Percentiles rank a stretch among this genome's conserved stretches.
phyloP scores from a whole-genome alignment of 2,888 invertebrate species.

The Eristalis tenax region DNA sequence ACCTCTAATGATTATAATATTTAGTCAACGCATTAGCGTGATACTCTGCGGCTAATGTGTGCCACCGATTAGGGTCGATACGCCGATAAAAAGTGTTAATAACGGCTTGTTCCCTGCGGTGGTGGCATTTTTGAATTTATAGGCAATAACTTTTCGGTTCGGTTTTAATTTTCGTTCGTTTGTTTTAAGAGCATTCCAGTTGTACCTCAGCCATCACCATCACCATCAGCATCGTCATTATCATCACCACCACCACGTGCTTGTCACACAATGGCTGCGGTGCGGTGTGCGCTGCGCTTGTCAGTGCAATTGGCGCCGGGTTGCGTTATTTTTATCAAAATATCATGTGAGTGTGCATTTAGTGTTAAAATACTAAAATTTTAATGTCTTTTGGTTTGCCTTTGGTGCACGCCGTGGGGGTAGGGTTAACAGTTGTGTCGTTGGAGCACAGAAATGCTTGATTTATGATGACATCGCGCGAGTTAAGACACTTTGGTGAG shows the following conservation, averaged over 20 bases:
- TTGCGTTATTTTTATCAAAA: slow-evolving; percentile 68
- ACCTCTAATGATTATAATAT: slow-evolving; percentile 57
- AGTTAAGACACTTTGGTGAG: slow-evolving; percentile 65
- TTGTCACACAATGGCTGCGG: slow-evolving; percentile 24
- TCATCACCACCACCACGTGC: slow-evolving; percentile 44
- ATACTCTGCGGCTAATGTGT: slow-evolving; percentile 55
- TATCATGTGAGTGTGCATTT: slow-evolving; percentile 41
- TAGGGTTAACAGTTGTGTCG: slow-evolving; percentile 64
- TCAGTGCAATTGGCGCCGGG: slow-evolving; percentile 64
- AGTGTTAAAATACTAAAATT: slow-evolving; percentile 61
- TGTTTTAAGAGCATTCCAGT: slow-evolving; percentile 68
- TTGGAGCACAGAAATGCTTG: slow-evolving; percentile 60
- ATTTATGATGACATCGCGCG: slow-evolving; percentile 70
- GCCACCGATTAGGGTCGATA: slow-evolving; percentile 70
- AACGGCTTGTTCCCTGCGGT: slow-evolving; percentile 50
- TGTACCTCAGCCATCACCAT: slow-evolving; percentile 19
- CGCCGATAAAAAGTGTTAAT: slow-evolving; percentile 71
- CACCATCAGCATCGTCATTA: background rate
- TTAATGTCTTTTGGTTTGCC: slow-evolving; percentile 38
- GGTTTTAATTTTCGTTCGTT: slow-evolving; percentile 61
- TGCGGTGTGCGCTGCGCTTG: background rate
- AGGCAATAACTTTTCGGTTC: slow-evolving; percentile 68
- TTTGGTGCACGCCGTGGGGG: slow-evolving; percentile 8
- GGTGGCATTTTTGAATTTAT: slow-evolving; percentile 65
- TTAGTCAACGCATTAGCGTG: slow-evolving; percentile 65